Conservation (phyloP, 2,888 invertebrate genomes). For the Bellardia pandia region DNA sequence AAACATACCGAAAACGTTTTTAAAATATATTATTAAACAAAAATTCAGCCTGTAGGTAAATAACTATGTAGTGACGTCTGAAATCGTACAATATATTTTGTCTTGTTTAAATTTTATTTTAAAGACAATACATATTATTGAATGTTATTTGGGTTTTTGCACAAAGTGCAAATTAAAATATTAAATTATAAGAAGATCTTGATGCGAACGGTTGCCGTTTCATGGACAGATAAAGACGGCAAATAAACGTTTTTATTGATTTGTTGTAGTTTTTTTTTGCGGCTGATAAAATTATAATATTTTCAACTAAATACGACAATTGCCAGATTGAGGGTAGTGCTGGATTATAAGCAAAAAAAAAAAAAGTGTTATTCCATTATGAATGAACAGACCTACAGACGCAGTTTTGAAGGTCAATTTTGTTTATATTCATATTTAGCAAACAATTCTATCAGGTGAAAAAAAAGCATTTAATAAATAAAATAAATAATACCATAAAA, state of each 20-base stretch:
- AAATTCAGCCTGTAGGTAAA: slow-evolving; percentile 37
- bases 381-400: slow-evolving; percentile 40
- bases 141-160: slow-evolving; percentile 16
- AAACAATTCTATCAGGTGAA: slow-evolving; percentile 43
- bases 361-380: slow-evolving; percentile 46
- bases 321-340: slow-evolving; percentile 25
- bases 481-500: not conserved
- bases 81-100: not conserved
- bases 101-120: not conserved
- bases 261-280: not conserved
- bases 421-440: slow-evolving; percentile 64
- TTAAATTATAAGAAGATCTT: not conserved
- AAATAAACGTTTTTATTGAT: slow-evolving; percentile 41
- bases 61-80: slow-evolving; percentile 54
- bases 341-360: slow-evolving; percentile 31
- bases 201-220: slow-evolving; percentile 38
- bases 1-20: slow-evolving; percentile 17
- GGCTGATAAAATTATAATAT: slow-evolving; percentile 11
- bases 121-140: not conserved
- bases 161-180: slow-evolving; percentile 69
- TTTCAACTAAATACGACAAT: slow-evolving; percentile 45
- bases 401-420: slow-evolving; percentile 63
- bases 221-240: slow-evolving; percentile 55
- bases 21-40: slow-evolving; percentile 53
- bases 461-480: not conserved